A percentile compares a stretch with the other conserved stretches of the same genome.
These are phyloP conservation scores for Archips xylosteana DNA, from an alignment of 2,888 invertebrate genomes.

Conservation along the genomic window DNA sequence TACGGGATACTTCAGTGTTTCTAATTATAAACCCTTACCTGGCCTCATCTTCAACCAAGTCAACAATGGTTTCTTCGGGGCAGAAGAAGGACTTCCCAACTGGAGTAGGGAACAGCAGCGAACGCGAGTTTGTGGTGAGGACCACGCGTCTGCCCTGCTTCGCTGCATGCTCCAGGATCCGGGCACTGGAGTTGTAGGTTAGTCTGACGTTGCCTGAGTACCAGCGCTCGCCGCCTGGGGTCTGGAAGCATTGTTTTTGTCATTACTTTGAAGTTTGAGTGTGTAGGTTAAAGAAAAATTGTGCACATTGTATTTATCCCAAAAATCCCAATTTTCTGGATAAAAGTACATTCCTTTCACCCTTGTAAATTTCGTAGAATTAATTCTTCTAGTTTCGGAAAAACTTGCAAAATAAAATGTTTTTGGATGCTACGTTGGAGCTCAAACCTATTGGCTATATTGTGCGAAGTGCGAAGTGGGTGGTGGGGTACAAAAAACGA, in stretches of 20 bases:
- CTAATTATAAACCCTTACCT: conserved; percentile 55
- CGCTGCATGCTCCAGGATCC: conserved; percentile 86
- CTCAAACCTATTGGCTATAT: too few relatives aligned
- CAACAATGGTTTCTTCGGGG: conserved; percentile 88
- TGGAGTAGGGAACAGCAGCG: conserved; percentile 93
- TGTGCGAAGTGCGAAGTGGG: too few relatives aligned
- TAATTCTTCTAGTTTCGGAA: too few relatives aligned
- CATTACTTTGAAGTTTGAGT: neutral
- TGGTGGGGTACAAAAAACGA: too few relatives aligned
- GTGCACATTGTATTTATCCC: too few relatives aligned
- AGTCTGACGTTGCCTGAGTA: conserved; percentile 92
- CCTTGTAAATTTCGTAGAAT: too few relatives aligned
- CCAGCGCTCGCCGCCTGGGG: conserved; percentile 96
- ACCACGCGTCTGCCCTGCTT: conserved; percentile 82
- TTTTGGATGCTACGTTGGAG: too few relatives aligned
- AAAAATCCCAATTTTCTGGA: too few relatives aligned
- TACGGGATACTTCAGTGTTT: too few relatives aligned
- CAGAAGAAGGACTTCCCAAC: conserved; percentile 94
- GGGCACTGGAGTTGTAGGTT: conserved; percentile 89
- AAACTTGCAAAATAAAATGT: too few relatives aligned
- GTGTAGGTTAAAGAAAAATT: too few relatives aligned
- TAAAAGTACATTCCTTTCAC: too few relatives aligned
- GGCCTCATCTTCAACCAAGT: conserved; percentile 85
- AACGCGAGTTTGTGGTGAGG: conserved; percentile 84
- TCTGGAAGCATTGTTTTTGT: conserved; percentile 80